These are phyloP conservation scores for Bucco capensis DNA, from an alignment of 2,113 vertebrate species.

Conservation along the genomic window DNA sequence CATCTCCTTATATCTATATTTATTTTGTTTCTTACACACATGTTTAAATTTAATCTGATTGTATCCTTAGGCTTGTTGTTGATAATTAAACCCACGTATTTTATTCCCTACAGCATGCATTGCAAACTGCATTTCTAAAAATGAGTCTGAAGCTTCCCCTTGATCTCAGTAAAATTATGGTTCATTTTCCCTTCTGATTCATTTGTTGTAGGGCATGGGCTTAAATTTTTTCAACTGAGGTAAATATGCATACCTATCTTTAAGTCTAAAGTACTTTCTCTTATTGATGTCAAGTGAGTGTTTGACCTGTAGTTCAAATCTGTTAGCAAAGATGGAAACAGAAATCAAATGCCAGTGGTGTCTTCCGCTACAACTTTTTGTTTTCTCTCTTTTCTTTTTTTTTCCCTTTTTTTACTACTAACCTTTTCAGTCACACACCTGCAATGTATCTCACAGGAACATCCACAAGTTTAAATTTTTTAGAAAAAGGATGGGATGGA, in stretches of 20 bases:
- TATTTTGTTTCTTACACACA: slow-evolving; percentile 66
- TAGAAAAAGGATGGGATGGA: not conserved
- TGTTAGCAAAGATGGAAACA: not conserved
- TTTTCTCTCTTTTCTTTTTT: not conserved
- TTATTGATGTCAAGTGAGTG: not conserved
- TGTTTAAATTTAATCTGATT: slow-evolving; percentile 68
- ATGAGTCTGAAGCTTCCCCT: slow-evolving; percentile 14
- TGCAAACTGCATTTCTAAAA: slow-evolving; percentile 52
- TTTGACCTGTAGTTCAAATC: slow-evolving; percentile 1
- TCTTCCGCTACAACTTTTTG: not conserved
- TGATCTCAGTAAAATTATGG: slow-evolving; percentile 49
- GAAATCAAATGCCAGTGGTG: not conserved
- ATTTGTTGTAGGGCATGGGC: not conserved
- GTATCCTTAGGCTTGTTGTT: slow-evolving; percentile 67
- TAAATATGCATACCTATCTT: not conserved
- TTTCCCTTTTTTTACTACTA: not conserved
- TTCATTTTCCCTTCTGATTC: not conserved
- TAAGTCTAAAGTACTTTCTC: not conserved
- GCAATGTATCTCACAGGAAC: not conserved
- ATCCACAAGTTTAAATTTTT: not conserved
- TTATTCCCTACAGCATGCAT: slow-evolving; percentile 60
- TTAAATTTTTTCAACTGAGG: not conserved
- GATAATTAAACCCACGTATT: slow-evolving; percentile 67
- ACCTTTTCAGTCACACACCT: not conserved
- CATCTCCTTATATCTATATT: slow-evolving; percentile 67